These are phyloP conservation scores for Lepeophtheirus salmonis DNA, from an alignment of 1,140 invertebrate genomes.

Conservation along the genomic window DNA sequence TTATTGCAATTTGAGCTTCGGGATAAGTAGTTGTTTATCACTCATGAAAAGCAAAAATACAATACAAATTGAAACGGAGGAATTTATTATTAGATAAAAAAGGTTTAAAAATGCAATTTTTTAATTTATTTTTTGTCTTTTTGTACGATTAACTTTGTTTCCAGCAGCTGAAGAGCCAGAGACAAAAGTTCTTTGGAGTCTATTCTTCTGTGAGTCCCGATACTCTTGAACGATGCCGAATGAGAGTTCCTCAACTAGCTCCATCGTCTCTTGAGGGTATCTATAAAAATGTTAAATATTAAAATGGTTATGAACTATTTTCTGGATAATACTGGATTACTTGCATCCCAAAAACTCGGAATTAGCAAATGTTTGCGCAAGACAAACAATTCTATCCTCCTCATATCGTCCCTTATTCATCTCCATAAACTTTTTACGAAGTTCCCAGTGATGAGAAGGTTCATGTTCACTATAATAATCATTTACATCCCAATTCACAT, in stretches of 20 bases:
- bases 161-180: conserved; percentile 50
- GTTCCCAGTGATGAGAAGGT: conserved; percentile 59
- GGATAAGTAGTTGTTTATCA: too few relatives aligned
- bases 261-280: conserved; percentile 60
- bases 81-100: too few relatives aligned
- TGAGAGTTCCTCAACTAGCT: conserved; percentile 46
- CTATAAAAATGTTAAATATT: conserved; percentile 28
- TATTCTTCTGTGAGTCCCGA: conserved; percentile 41
- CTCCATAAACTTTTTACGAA: conserved; percentile 50
- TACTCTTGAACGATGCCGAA: conserved; percentile 46
- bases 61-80: too few relatives aligned
- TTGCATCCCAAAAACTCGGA: conserved; percentile 61
- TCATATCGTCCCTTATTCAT: conserved; percentile 47
- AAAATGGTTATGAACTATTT: conserved; percentile 9
- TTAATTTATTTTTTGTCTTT: not conserved
- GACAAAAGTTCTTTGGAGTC: conserved; percentile 50
- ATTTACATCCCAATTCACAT: conserved; percentile 19
- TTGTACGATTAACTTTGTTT: conserved; percentile 39
- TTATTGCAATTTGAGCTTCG: too few relatives aligned
- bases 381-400: conserved; percentile 51
- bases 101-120: too few relatives aligned
- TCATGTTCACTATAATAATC: conserved; percentile 34
- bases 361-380: conserved; percentile 61
- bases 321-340: conserved; percentile 29
- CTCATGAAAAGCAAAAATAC: too few relatives aligned